Evolutionary conservation across 37 sponge, comb jelly and placozoan genomes (phyloP), one percentile per base, ranked within the genome.

Genomic region (Aplysina aerophoba): DNA sequence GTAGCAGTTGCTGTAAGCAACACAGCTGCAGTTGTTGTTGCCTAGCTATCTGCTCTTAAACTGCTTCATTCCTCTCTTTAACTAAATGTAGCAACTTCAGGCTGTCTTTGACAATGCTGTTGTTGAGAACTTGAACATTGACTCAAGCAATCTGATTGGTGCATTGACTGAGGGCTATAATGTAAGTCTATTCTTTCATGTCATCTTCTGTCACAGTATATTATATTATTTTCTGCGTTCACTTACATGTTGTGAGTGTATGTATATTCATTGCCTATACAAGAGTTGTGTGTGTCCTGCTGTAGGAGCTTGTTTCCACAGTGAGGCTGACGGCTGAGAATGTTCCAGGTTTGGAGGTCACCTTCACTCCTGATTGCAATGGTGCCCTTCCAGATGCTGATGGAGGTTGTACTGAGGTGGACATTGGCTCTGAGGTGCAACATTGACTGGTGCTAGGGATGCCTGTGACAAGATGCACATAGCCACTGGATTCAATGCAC

Each of bases 101-200:
- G 41, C 22, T 22, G 78, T 40, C n/a, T 75, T 75, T 50, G 78
- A 75, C 78, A 75, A 40, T 75, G 78, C 53, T 17, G 78, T 75
- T 39, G 50, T 75, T 1, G 78, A 44, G 25, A 0, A 2, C 24
- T 22, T 75, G 54, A 11, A 24, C 15, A 3, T 1, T 0, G 22
- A 75, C 24, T 75, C 78, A 40, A 0, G 14, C 1, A 75, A 75
- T 22, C 25, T 75, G 37, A 44, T 75, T 39, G 41, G 16, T n/a
- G 41, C 78, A 13, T 24, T 75, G 4, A 75, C 20, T 4, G 25
- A 30, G 12, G 78, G 41, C 16, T 75, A 75, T 24, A 75, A 75
- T 75, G 78, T 75, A 1, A 75, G 78, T 62, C 28, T 8, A 11
- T 44, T 11, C 8, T 8, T 44, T 3, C 8, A 44, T 44, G 8